Conservation (phyloP, 2,888 invertebrate species). For the Drosophila greeni region DNA sequence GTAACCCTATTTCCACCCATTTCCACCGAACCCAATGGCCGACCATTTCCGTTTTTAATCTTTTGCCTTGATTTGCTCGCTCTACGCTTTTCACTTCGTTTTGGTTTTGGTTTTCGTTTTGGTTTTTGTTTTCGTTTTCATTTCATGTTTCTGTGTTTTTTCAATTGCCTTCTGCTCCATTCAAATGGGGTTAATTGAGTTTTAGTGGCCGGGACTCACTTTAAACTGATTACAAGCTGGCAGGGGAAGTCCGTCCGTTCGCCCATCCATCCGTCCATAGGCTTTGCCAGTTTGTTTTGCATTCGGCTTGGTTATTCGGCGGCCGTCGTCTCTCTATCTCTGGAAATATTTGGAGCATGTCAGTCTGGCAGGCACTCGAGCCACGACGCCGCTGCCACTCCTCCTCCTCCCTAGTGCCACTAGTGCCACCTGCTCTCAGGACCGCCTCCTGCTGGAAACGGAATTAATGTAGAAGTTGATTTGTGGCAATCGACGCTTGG, state of each 20-base stretch:
- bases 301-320: constrained; percentile 32
- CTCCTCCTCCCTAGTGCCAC: constrained; percentile 8
- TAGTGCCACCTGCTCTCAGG: neutral
- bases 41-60: constrained; percentile 66
- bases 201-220: constrained; percentile 73
- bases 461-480: constrained; percentile 70
- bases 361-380: constrained; percentile 53
- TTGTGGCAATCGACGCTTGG: constrained; percentile 67
- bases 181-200: constrained; percentile 75
- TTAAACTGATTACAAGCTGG: constrained; percentile 69
- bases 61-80: constrained; percentile 66
- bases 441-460: constrained; percentile 41
- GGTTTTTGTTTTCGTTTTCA: constrained; percentile 14
- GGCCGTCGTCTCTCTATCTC: constrained; percentile 27
- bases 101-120: constrained; percentile 17
- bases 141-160: constrained; percentile 40
- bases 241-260: constrained; percentile 13
- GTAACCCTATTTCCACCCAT: neutral
- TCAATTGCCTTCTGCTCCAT: constrained; percentile 59
- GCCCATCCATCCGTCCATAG: constrained; percentile 11
- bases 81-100: constrained; percentile 26
- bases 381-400: neutral
- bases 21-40: constrained; percentile 39
- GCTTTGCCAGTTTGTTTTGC: constrained; percentile 60
- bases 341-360: constrained; percentile 65